Conservation (phyloP, 2,113 vertebrate genomes). For the Pipra filicauda region DNA sequence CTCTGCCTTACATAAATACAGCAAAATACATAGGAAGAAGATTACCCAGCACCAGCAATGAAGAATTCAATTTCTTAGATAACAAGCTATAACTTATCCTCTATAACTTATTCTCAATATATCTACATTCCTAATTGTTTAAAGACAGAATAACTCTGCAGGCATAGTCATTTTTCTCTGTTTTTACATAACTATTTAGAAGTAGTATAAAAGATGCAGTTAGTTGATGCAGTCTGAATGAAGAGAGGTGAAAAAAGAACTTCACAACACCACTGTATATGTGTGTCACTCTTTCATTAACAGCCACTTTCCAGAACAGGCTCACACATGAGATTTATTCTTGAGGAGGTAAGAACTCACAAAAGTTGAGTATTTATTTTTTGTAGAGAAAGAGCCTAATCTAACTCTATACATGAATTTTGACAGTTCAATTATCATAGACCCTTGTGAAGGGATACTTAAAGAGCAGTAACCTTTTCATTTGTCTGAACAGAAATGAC, state of each 20-base stretch:
- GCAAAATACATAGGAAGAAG: background rate
- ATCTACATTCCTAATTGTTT: background rate
- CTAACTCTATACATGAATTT: slow-evolving; percentile 24
- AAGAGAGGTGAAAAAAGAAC: background rate
- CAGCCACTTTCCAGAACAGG: background rate
- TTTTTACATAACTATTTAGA: background rate
- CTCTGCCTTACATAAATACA: background rate
- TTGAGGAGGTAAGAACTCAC: background rate
- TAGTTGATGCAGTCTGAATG: background rate
- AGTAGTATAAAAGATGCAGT: background rate
- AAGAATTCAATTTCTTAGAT: background rate
- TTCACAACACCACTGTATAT: background rate
- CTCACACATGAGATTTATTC: background rate
- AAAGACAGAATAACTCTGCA: background rate
- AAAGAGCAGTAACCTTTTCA: slow-evolving; percentile 15
- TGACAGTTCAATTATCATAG: slow-evolving; percentile 39
- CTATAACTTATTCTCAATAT: too few species aligned
- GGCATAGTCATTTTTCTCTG: background rate
- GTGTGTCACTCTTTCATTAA: background rate
- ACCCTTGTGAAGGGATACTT: slow-evolving; percentile 7
- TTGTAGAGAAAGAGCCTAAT: background rate
- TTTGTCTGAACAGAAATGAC: slow-evolving; percentile 3
- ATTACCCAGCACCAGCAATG: background rate
- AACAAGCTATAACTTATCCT: background rate
- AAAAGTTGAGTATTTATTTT: slow-evolving; percentile 16